These are phyloP conservation scores for Nysson spinosus DNA, from an alignment of 2,888 invertebrate species.

Conservation along the genomic window DNA sequence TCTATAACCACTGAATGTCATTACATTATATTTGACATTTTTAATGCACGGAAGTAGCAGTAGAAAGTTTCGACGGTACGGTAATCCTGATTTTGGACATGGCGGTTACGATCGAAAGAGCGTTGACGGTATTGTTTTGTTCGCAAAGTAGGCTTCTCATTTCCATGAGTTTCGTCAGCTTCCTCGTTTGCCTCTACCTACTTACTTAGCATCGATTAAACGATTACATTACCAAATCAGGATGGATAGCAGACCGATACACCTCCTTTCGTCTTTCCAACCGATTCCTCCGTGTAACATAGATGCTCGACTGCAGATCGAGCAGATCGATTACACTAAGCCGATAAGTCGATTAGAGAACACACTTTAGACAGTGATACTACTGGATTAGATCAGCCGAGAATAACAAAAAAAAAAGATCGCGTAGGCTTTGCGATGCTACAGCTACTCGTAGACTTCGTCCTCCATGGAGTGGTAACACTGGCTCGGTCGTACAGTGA, in stretches of 20 bases:
- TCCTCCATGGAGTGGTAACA: no score
- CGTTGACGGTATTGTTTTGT: conserved; percentile 46
- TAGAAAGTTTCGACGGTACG: conserved; percentile 10
- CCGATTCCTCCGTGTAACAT: conserved; percentile 25
- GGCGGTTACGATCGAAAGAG: conserved; percentile 9
- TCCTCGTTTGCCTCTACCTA: conserved; percentile 45
- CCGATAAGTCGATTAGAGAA: conserved; percentile 48
- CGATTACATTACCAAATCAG: conserved; percentile 52
- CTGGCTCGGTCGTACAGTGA: no score
- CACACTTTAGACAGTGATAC: conserved; percentile 16
- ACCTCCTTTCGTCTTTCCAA: conserved; percentile 34
- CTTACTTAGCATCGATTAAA: conserved; percentile 55
- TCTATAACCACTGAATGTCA: no score
- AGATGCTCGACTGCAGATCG: conserved; percentile 24
- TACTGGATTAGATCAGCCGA: conserved; percentile 24
- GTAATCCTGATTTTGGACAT: conserved; percentile 19
- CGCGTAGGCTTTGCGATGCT: not conserved
- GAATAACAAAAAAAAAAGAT: conserved; percentile 20
- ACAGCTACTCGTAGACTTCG: no score
- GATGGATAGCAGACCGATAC: conserved; percentile 24
- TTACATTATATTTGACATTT: no score
- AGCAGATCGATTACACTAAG: conserved; percentile 44
- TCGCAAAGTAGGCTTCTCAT: conserved; percentile 42
- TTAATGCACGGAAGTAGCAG: not conserved
- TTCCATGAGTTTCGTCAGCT: conserved; percentile 61